A percentile compares a stretch with the other conserved stretches of the same genome.
These are phyloP conservation scores for Theretra japonica DNA, from an alignment of 2,888 invertebrate species.

Conservation along the genomic window DNA sequence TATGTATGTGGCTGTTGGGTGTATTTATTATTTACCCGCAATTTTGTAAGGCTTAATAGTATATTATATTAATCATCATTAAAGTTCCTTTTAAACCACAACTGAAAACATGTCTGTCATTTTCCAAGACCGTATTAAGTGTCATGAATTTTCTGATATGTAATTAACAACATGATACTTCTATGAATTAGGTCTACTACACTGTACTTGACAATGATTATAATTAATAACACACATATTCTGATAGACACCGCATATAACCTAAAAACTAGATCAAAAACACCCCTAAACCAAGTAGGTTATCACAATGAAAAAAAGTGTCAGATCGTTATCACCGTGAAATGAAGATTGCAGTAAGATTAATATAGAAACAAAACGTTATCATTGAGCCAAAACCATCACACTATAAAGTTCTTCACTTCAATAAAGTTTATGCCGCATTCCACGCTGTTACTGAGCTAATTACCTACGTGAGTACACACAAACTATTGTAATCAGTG, in stretches of 20 bases:
- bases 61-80: no score
- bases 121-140: no score
- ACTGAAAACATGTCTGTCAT: no score
- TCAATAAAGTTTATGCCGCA: not conserved
- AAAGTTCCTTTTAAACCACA: no score
- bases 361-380: not conserved
- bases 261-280: not conserved
- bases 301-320: not conserved
- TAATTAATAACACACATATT: no score
- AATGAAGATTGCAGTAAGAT: slow-evolving; percentile 1
- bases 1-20: no score
- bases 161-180: no score
- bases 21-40: no score
- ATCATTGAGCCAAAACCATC: not conserved
- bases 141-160: no score
- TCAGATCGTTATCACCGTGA: not conserved
- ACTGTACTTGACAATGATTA: no score
- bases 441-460: not conserved
- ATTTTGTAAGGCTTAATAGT: no score
- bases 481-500: not conserved
- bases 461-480: not conserved
- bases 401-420: not conserved
- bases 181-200: no score
- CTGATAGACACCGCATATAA: not conserved
- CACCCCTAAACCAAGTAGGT: not conserved